A percentile compares a stretch with the other conserved stretches of the same genome.
phyloP scores from a whole-genome alignment of 2,113 vertebrate genomes.

The Puntigrus tetrazona region DNA sequence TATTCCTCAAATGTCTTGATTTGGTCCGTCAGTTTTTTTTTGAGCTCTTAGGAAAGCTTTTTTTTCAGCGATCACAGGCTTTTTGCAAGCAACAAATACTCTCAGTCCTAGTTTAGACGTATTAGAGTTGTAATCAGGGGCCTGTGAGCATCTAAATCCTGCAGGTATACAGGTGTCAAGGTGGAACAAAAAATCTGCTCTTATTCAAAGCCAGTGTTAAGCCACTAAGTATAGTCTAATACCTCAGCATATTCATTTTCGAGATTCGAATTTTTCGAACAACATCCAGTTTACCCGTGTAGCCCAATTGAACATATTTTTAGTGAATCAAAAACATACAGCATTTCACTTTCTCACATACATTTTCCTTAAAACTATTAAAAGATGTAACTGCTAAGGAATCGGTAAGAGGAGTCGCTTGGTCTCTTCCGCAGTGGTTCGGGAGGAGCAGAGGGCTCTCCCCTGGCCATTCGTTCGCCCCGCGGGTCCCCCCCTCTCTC shows the following conservation, averaged over 20 bases:
- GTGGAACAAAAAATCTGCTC: not conserved
- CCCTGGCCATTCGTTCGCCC: conserved; percentile 84
- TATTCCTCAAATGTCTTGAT: conserved; percentile 4
- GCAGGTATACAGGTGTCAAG: not conserved
- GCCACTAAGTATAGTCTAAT: too few relatives aligned
- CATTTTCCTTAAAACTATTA: not conserved
- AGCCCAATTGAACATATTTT: too few relatives aligned
- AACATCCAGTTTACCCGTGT: too few relatives aligned
- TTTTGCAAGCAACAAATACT: not conserved
- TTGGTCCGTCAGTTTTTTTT: not conserved
- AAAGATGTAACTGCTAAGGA: not conserved
- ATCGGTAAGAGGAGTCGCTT: not conserved
- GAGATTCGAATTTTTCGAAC: too few relatives aligned
- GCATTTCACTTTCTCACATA: not conserved
- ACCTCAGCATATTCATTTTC: too few relatives aligned
- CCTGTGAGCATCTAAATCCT: not conserved
- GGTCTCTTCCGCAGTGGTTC: conserved; percentile 70
- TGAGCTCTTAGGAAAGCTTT: not conserved
- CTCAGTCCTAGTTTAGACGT: not conserved
- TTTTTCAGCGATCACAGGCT: not conserved
- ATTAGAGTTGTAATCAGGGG: not conserved
- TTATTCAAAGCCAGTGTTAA: too few relatives aligned
- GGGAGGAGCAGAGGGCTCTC: conserved; percentile 77
- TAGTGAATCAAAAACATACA: not conserved
- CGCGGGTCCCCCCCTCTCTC: conserved; percentile 62